Percentiles rank a stretch among this genome's conserved stretches.
Conservation (phyloP, 1,140 invertebrate genomes). For the Aricia agestis region DNA sequence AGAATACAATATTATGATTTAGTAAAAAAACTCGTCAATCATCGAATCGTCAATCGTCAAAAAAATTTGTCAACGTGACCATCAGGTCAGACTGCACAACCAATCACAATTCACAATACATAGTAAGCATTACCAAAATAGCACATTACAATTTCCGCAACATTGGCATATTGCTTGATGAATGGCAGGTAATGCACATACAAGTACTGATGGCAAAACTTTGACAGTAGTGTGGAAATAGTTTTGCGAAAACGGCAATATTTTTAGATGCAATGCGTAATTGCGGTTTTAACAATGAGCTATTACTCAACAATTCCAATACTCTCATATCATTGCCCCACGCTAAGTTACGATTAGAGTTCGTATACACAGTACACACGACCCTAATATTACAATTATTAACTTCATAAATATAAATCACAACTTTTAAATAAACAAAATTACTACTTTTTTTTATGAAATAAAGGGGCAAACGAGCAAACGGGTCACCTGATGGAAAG, state of each 20-base stretch:
- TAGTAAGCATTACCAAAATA: background rate
- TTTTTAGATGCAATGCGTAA: conserved; percentile 9
- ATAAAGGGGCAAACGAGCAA: no score
- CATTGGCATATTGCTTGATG: background rate
- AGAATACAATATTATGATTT: no score
- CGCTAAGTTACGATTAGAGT: background rate
- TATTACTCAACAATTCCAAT: background rate
- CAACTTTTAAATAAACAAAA: no score
- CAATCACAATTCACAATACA: background rate
- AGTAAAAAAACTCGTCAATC: no score
- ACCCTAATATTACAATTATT: background rate
- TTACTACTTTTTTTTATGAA: no score
- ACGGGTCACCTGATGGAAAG: no score
- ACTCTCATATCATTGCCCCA: background rate
- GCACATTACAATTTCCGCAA: background rate
- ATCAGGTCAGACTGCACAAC: no score
- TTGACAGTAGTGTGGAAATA: background rate
- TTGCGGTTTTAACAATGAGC: background rate
- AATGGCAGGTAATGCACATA: background rate
- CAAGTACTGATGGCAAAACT: background rate
- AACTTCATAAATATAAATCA: no score
- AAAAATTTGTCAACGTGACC: no score
- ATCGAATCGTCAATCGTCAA: no score
- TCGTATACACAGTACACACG: background rate
- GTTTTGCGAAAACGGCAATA: conserved; percentile 5